These are phyloP conservation scores for Aphidoletes aphidimyza DNA, from an alignment of 2,888 invertebrate species.

Conservation along the genomic window DNA sequence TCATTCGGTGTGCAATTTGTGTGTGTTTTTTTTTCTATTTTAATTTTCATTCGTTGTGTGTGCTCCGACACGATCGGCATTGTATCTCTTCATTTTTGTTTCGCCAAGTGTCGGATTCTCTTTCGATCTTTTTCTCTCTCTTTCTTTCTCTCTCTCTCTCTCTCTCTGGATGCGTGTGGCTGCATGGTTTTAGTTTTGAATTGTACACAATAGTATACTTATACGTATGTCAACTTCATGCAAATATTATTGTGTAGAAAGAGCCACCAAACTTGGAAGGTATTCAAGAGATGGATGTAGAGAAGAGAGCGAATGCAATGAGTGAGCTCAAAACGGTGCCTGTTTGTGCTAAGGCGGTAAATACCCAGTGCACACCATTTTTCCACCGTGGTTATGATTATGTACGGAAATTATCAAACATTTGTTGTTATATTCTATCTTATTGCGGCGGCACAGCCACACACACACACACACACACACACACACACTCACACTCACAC, in stretches of 20 bases:
- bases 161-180: background rate
- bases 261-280: background rate
- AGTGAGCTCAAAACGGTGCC: no score
- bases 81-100: background rate
- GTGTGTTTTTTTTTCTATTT: background rate
- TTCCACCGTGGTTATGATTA: background rate
- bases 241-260: background rate
- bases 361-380: background rate
- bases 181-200: background rate
- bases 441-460: background rate
- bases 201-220: no score
- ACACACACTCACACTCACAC: no score
- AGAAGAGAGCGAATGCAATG: no score
- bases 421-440: background rate
- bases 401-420: constrained; percentile 25
- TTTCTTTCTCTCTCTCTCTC: background rate
- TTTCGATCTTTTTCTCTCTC: no score
- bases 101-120: no score
- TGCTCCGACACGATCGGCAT: background rate
- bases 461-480: no score
- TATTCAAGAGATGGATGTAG: no score
- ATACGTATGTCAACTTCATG: constrained; percentile 31
- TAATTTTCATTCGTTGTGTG: no score
- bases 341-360: background rate
- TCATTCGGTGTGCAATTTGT: background rate